These are phyloP conservation scores for Lydus trimaculatus DNA, from an alignment of 2,888 invertebrate genomes.

Conservation along the genomic window DNA sequence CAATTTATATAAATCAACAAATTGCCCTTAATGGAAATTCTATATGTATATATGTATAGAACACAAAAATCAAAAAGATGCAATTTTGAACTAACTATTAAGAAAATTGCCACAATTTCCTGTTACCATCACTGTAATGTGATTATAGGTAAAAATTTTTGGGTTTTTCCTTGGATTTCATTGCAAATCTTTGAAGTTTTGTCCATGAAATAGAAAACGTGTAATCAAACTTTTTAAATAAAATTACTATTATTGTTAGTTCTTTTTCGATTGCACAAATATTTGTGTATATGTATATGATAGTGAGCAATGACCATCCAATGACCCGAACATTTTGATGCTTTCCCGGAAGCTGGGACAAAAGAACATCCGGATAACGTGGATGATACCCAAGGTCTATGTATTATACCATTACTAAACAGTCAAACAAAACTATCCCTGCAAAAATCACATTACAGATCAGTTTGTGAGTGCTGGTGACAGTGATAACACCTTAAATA, in stretches of 20 bases:
- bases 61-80: background rate
- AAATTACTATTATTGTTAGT: constrained; percentile 9
- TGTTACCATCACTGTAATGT: background rate
- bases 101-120: background rate
- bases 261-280: constrained; percentile 41
- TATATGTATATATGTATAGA: background rate
- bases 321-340: constrained; percentile 59
- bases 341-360: constrained; percentile 62
- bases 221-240: constrained; percentile 24
- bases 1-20: background rate
- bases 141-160: background rate
- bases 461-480: constrained; percentile 55
- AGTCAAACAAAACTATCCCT: constrained; percentile 32
- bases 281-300: constrained; percentile 26
- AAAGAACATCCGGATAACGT: constrained; percentile 58
- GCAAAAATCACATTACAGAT: constrained; percentile 34
- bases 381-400: constrained; percentile 49
- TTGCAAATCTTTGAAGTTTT: background rate
- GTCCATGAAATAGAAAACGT: constrained; percentile 23
- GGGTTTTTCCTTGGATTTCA: background rate
- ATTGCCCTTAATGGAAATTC: background rate
- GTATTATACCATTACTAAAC: constrained; percentile 33
- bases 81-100: background rate
- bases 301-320: constrained; percentile 60
- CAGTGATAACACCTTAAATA: constrained; percentile 48